phyloP scores from a whole-genome alignment of 2,113 vertebrate genomes.

The Desmodus rotundus region DNA sequence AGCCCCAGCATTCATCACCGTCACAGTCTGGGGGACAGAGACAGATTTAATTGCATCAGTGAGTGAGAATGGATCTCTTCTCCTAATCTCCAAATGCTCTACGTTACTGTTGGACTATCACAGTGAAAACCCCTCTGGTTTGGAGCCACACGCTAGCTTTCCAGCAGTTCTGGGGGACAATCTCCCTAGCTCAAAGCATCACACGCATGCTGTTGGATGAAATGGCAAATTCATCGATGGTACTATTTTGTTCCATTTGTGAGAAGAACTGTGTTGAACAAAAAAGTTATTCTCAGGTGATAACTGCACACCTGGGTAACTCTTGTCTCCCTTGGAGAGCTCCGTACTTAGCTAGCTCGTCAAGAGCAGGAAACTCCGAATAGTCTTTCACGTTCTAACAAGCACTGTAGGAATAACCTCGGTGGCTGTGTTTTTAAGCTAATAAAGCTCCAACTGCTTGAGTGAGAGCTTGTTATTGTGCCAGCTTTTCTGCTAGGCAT shows the following conservation, averaged over 20 bases:
- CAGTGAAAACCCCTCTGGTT: not conserved
- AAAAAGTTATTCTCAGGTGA: conserved; percentile 12
- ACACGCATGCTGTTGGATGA: not conserved
- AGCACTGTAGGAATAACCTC: not conserved
- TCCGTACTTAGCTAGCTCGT: not conserved
- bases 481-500: not conserved
- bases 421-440: conserved; percentile 11
- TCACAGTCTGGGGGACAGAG: not conserved
- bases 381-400: not conserved
- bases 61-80: not conserved
- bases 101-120: not conserved
- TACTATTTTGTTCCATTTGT: conserved; percentile 29
- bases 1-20: not conserved
- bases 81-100: not conserved
- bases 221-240: not conserved
- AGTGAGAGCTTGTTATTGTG: not conserved
- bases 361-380: not conserved
- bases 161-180: not conserved
- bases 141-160: not conserved
- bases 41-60: not conserved
- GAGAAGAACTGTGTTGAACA: conserved; percentile 45
- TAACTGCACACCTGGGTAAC: conserved; percentile 13
- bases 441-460: not conserved
- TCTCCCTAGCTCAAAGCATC: not conserved
- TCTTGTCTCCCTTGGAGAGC: conserved; percentile 1